Evolutionary conservation across 2,888 invertebrate species (phyloP).

Genomic region (Pammene aurita): DNA sequence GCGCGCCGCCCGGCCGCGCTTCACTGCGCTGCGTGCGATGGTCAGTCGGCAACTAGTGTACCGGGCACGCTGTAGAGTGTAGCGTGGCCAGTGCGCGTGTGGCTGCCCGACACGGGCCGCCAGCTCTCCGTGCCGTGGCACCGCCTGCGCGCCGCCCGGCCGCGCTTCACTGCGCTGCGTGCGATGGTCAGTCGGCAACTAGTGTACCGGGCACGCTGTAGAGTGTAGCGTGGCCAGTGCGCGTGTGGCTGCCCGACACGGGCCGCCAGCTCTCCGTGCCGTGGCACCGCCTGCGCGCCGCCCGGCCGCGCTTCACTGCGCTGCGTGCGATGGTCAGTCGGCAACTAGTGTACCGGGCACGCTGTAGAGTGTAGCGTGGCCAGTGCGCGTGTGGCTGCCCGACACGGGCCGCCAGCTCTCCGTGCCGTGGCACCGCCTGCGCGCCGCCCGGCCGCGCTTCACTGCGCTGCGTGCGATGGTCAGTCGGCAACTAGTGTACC

Average conservation of each 20-base stretch:
- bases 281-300: slow-evolving; percentile 67
- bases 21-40: slow-evolving; percentile 57
- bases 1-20: slow-evolving; percentile 66
- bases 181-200: slow-evolving; percentile 41
- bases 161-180: slow-evolving; percentile 61
- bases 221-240: too few relatives aligned
- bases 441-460: slow-evolving; percentile 67
- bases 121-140: slow-evolving; percentile 63
- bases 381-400: too few relatives aligned
- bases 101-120: slow-evolving; percentile 59
- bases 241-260: slow-evolving; percentile 65
- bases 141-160: slow-evolving; percentile 68
- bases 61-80: too few relatives aligned
- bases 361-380: too few relatives aligned
- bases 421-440: slow-evolving; percentile 68
- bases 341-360: too few relatives aligned
- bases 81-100: too few relatives aligned
- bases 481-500: too few relatives aligned
- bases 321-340: slow-evolving; percentile 50
- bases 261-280: slow-evolving; percentile 55
- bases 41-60: slow-evolving; percentile 13
- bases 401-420: slow-evolving; percentile 51
- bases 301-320: slow-evolving; percentile 64
- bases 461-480: slow-evolving; percentile 54
- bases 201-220: too few relatives aligned